phyloP scores from a whole-genome alignment of 2,888 invertebrate genomes.

The Sinhomidia bicolor region DNA sequence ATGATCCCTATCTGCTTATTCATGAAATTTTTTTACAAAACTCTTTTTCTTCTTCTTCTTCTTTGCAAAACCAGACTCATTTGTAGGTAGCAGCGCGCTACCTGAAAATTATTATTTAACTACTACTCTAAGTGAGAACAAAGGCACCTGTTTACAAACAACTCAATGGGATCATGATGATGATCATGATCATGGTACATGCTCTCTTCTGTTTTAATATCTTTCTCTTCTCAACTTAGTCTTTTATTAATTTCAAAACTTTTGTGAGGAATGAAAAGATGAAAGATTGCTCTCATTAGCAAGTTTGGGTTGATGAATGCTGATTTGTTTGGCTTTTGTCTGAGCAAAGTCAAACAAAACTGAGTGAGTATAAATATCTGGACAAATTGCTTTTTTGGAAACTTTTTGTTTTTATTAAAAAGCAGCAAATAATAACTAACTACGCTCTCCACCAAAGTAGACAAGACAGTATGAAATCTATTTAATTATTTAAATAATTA shows the following conservation, averaged over 20 bases:
- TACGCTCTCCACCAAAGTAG: constrained; percentile 20
- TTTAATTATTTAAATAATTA: too few relatives aligned
- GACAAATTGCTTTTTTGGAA: background rate
- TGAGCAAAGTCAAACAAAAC: constrained; percentile 11
- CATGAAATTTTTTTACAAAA: background rate
- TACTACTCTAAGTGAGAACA: constrained; percentile 18
- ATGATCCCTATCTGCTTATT: constrained; percentile 59
- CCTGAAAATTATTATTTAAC: background rate
- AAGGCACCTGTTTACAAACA: constrained; percentile 1
- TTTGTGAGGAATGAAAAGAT: background rate
- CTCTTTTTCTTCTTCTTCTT: too few relatives aligned
- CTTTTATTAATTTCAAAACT: background rate
- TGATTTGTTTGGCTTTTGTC: constrained; percentile 1
- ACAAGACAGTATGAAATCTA: too few relatives aligned
- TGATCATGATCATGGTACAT: too few relatives aligned
- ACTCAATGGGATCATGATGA: background rate
- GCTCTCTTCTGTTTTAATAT: background rate
- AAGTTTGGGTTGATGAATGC: background rate
- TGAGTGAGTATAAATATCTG: background rate
- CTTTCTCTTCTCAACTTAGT: background rate
- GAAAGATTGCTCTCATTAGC: constrained; percentile 32
- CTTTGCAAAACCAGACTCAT: background rate
- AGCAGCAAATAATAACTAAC: background rate
- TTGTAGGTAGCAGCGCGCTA: background rate
- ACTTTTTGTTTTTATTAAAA: background rate